These are phyloP conservation scores for Diaphora mendica DNA, from an alignment of 2,888 invertebrate genomes.

Conservation along the genomic window DNA sequence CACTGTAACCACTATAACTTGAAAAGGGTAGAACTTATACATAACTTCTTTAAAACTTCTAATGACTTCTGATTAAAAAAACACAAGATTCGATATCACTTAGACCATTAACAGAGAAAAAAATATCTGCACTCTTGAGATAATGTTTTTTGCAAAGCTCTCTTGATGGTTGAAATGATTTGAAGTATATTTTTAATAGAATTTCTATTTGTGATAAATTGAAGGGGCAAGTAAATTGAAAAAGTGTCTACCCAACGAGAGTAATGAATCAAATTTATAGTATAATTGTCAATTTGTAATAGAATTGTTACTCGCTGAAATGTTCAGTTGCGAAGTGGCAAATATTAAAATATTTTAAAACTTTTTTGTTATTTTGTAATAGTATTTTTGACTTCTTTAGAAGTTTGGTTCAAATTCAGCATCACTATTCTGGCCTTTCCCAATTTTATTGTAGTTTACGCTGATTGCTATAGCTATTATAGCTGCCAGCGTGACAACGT, in stretches of 20 bases:
- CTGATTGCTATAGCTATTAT: not conserved
- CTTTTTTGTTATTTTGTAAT: not conserved
- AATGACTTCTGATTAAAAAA: too few species aligned
- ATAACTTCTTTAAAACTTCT: too few species aligned
- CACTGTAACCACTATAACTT: too few species aligned
- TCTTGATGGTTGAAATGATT: not conserved
- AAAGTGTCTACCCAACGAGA: not conserved
- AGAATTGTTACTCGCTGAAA: not conserved
- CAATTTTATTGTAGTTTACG: not conserved
- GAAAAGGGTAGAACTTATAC: too few species aligned
- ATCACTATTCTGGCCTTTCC: not conserved
- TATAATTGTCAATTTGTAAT: not conserved
- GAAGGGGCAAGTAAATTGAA: not conserved
- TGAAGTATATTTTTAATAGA: not conserved
- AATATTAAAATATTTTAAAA: not conserved
- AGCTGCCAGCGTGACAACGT: too few species aligned
- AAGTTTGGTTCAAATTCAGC: not conserved
- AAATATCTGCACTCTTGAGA: not conserved
- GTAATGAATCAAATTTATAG: constrained; percentile 4
- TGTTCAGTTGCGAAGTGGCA: not conserved
- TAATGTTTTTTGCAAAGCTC: not conserved
- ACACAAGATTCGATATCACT: not conserved
- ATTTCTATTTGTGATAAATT: constrained; percentile 3
- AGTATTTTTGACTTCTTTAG: not conserved
- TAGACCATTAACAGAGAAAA: not conserved